These are phyloP conservation scores for Triops cancriformis DNA, from an alignment of 1,140 invertebrate species.

Conservation along the genomic window DNA sequence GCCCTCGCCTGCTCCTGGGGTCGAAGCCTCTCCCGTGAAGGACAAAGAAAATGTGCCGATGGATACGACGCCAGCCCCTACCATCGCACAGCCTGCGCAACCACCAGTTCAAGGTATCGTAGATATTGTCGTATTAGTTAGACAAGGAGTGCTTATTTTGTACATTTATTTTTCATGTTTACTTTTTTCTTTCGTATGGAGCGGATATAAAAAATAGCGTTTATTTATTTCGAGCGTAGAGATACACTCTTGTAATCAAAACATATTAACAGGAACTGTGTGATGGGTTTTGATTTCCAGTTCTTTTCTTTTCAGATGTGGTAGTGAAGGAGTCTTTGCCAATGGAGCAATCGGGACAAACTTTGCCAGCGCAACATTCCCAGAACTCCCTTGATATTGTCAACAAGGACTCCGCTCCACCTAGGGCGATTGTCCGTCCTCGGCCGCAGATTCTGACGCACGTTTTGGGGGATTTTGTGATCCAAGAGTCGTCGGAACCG, in stretches of 20 bases:
- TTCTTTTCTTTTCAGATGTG: neutral
- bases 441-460: constrained; percentile 93
- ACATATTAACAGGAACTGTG: too few species aligned
- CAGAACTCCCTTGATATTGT: neutral
- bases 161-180: too few species aligned
- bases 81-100: neutral
- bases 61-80: neutral
- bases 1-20: neutral
- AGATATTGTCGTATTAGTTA: too few species aligned
- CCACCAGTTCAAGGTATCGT: neutral
- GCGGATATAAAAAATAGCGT: too few species aligned
- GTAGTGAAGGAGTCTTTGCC: neutral
- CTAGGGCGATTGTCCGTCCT: constrained; percentile 92
- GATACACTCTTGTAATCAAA: too few species aligned
- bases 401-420: constrained; percentile 43
- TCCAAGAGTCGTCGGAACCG: constrained; percentile 72
- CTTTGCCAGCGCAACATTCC: neutral
- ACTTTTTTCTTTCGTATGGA: too few species aligned
- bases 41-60: neutral
- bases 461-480: constrained; percentile 93
- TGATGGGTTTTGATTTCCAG: too few species aligned
- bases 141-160: too few species aligned
- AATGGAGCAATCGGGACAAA: neutral
- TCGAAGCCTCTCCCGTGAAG: neutral
- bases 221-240: too few species aligned